phyloP scores from a whole-genome alignment of 2,888 invertebrate genomes.

The Aspidiotus rigidus region DNA sequence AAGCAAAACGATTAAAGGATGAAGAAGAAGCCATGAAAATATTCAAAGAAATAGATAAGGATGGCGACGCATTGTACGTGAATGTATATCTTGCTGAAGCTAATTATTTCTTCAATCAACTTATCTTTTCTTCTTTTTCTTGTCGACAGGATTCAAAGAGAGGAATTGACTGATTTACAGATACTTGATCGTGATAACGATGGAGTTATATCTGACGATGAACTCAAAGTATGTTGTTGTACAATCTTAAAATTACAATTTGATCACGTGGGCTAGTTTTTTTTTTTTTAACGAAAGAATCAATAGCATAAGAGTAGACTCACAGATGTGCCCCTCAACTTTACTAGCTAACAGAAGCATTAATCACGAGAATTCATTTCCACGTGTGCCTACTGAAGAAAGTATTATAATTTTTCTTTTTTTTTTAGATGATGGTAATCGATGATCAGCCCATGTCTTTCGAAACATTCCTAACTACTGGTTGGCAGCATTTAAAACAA shows the following conservation, averaged over 20 bases:
- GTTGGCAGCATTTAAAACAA: conserved; percentile 35
- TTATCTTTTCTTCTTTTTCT: too few relatives aligned
- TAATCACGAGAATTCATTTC: too few relatives aligned
- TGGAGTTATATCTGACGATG: conserved; percentile 78
- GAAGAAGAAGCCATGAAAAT: conserved; percentile 59
- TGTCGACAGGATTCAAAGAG: conserved; percentile 50
- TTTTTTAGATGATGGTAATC: conserved; percentile 10
- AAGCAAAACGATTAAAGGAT: conserved; percentile 50
- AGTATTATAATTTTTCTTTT: not conserved
- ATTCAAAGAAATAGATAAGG: conserved; percentile 70
- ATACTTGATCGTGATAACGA: conserved; percentile 83
- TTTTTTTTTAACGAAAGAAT: not conserved
- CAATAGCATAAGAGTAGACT: too few relatives aligned
- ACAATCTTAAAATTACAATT: not conserved
- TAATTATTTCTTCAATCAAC: too few relatives aligned
- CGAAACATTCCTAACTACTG: conserved; percentile 34
- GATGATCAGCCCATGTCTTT: conserved; percentile 22
- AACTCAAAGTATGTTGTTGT: conserved; percentile 51
- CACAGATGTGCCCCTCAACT: too few relatives aligned
- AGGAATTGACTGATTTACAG: conserved; percentile 59
- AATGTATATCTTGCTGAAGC: too few relatives aligned
- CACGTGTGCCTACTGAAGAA: too few relatives aligned
- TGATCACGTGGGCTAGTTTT: not conserved
- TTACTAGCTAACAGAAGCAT: too few relatives aligned
- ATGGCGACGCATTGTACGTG: conserved; percentile 56